Evolutionary conservation across 2,113 vertebrate genomes (phyloP).

Genomic region (Misgurnus mizolepis): DNA sequence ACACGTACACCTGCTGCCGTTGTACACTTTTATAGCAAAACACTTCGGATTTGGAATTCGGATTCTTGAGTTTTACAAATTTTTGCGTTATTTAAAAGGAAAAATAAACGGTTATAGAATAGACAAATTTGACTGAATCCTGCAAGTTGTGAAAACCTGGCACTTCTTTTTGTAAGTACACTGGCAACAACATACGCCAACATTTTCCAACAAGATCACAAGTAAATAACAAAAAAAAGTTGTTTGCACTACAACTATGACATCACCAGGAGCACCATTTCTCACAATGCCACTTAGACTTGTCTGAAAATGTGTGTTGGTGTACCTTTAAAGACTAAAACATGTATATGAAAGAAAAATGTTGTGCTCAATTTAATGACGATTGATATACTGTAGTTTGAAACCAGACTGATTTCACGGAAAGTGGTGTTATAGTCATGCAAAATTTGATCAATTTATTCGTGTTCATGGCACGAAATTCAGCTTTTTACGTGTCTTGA

Average conservation of each 20-base stretch:
- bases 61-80: conserved; percentile 34
- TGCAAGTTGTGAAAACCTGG: conserved; percentile 24
- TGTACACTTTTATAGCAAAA: conserved; percentile 65
- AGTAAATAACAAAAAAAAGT: background rate
- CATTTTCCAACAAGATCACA: background rate
- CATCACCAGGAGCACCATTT: background rate
- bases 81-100: background rate
- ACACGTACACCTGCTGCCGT: conserved; percentile 51
- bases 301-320: too few relatives aligned
- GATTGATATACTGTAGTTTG: too few relatives aligned
- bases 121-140: background rate
- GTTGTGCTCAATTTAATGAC: too few relatives aligned
- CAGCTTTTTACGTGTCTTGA: too few relatives aligned
- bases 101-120: background rate
- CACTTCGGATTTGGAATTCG: conserved; percentile 40
- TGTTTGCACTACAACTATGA: conserved; percentile 2
- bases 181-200: background rate
- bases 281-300: conserved; percentile 9
- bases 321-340: too few relatives aligned
- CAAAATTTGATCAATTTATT: too few relatives aligned
- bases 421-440: too few relatives aligned
- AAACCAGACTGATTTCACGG: too few relatives aligned
- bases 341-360: too few relatives aligned
- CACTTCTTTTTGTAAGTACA: conserved; percentile 30
- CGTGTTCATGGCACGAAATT: too few relatives aligned